These are phyloP conservation scores for Antrozous pallidus DNA, from an alignment of 2,797 vertebrate species.

Conservation along the genomic window DNA sequence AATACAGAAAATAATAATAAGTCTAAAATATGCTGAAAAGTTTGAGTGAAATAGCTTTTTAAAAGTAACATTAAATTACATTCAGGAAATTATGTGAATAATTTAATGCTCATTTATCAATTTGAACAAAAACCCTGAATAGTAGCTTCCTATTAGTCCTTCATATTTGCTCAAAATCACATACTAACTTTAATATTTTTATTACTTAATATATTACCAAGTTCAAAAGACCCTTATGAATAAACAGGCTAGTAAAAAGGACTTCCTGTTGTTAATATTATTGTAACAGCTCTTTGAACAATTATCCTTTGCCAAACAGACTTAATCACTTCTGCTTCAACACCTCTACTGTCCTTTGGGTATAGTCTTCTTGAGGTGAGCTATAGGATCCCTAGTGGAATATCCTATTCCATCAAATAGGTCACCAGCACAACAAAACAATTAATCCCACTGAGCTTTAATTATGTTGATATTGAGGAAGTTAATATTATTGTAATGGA, in stretches of 20 bases:
- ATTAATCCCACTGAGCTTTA: conserved; percentile 60
- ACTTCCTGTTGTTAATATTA: not conserved
- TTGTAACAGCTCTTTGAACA: conserved; percentile 21
- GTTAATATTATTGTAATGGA: conserved; percentile 23
- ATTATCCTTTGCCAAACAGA: conserved; percentile 53
- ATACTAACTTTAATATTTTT: not conserved
- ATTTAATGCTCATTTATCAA: not conserved
- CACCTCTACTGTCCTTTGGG: conserved; percentile 24
- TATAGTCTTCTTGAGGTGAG: not conserved
- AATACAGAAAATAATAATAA: not conserved
- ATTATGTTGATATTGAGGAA: not conserved
- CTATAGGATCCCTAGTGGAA: not conserved
- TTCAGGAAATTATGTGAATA: not conserved
- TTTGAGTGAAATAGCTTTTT: not conserved
- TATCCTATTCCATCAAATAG: conserved; percentile 26
- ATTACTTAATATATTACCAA: not conserved
- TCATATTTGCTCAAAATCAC: not conserved
- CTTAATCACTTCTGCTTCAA: conserved; percentile 54
- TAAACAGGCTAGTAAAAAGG: not conserved
- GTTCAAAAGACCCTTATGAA: conserved; percentile 9
- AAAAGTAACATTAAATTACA: not conserved
- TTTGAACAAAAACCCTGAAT: not conserved
- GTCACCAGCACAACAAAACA: conserved; percentile 9
- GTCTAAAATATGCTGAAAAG: not conserved
- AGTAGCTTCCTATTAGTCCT: not conserved